phyloP scores from a whole-genome alignment of 2,888 invertebrate species.

The Parnassius apollo region DNA sequence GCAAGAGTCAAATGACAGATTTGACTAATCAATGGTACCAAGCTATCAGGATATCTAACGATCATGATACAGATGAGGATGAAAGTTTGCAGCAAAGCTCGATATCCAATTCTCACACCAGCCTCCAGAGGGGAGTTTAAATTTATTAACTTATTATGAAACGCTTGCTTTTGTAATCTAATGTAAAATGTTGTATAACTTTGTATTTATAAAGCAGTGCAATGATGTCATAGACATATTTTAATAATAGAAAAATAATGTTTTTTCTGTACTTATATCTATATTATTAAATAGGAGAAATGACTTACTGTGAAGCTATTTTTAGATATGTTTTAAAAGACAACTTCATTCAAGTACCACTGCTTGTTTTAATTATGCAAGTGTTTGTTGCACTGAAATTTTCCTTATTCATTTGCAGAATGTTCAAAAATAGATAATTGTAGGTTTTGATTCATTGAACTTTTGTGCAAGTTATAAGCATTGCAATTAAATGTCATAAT shows the following conservation, averaged over 20 bases:
- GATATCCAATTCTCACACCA: conserved; percentile 64
- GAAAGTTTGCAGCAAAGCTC: conserved; percentile 65
- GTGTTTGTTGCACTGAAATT: background rate
- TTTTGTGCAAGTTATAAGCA: no score
- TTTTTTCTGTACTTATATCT: no score
- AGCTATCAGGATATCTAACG: conserved; percentile 93
- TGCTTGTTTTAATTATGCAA: background rate
- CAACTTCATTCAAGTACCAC: no score
- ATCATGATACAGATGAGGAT: conserved; percentile 91
- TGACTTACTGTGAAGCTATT: no score
- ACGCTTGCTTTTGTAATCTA: conserved; percentile 1
- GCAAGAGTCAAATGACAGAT: conserved; percentile 97
- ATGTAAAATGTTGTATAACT: conserved; percentile 24
- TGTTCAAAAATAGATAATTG: background rate
- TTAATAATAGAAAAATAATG: background rate
- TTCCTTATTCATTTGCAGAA: background rate
- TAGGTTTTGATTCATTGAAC: background rate
- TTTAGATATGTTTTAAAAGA: no score
- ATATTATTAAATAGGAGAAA: no score
- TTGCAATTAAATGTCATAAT: no score
- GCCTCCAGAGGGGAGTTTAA: conserved; percentile 68
- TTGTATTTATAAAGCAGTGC: conserved; percentile 13
- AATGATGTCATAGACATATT: conserved; percentile 11
- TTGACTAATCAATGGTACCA: conserved; percentile 98
- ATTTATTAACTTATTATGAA: conserved; percentile 1